phyloP scores from a whole-genome alignment of 2,797 vertebrate genomes.

The Hippocampus kuda region DNA sequence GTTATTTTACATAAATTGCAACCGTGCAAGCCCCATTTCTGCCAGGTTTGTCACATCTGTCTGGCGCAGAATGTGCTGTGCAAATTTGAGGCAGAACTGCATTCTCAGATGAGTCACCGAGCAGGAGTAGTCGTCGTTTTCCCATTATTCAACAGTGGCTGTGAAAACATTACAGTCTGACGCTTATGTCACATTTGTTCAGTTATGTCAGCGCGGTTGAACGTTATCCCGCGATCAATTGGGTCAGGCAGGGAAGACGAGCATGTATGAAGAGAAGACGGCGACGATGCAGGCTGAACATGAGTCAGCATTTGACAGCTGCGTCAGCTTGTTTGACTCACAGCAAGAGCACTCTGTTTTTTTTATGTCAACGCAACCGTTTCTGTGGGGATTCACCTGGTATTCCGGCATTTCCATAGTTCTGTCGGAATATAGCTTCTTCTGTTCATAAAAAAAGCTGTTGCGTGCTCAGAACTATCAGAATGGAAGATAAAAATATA shows the following conservation, averaged over 20 bases:
- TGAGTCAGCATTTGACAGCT: not conserved
- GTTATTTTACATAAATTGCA: slow-evolving; percentile 11
- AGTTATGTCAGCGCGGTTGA: not conserved
- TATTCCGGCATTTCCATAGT: too few relatives aligned
- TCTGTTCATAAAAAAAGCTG: too few relatives aligned
- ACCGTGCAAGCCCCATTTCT: slow-evolving; percentile 26
- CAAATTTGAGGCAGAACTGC: slow-evolving; percentile 8
- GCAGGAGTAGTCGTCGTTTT: not conserved
- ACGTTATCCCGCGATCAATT: not conserved
- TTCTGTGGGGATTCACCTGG: too few relatives aligned
- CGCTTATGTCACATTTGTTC: not conserved
- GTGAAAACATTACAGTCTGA: not conserved
- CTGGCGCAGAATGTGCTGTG: not conserved
- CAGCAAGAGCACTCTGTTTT: too few relatives aligned
- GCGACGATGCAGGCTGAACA: not conserved
- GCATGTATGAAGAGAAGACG: too few relatives aligned
- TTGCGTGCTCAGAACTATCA: too few relatives aligned
- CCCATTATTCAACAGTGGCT: not conserved
- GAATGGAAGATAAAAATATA: too few relatives aligned
- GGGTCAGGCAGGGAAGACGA: not conserved
- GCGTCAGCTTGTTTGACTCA: too few relatives aligned
- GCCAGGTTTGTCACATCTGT: slow-evolving; percentile 32
- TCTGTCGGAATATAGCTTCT: too few relatives aligned
- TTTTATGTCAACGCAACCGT: too few relatives aligned
- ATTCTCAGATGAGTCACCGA: not conserved